Base-by-base conservation (phyloP, 1,140 invertebrate genomes). In the Drosophila micromelanica region DNA sequence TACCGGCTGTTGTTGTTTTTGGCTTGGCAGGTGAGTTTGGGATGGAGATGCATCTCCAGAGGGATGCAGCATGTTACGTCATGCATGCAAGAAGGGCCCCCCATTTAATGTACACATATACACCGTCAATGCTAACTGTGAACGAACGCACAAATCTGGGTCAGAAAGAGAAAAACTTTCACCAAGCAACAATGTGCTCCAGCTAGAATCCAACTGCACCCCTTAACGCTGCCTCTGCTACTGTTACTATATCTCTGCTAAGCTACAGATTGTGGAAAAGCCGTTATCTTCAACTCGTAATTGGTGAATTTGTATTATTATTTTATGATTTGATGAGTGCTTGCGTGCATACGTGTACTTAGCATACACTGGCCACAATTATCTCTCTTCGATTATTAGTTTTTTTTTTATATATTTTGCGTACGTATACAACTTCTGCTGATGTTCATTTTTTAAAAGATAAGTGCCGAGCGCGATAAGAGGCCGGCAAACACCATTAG, bases 1-100 rank as follows among this genome's bases (percentile, higher is more conserved):
- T 96, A 67, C 96, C 96, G 70, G 96, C 95, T 45, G 94, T 96
- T 68, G 93, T 97, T 65, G 94, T 96, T 52, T 92, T 95, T 71
- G 93, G 94, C 63, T 93, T 97, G 80, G 94, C 95, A 91, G 95
- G 96, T 97, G 93, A 94, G 93, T 46, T 45, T 12, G 8, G 2
- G 13, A 11, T 11, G 17, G n/a, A 5, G n/a, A 17, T 52, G 48
- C 40, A 46, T 45, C n/a, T 7, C 20, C 9, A 35, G 15, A 52
- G 30, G 30, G 30, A 52, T 35, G 49, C 49, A 13, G 32, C 12
- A 35, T 59, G 46, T 72, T 72, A 62, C 62, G 62, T 72, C 46
- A 72, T 45, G 69, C 69, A 67, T 72, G 69, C 63, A 40, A 32
- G 52, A 59, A 68, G 15, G 8, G 9, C 17, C 15, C 13, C 17